phyloP scores from a whole-genome alignment of 2,888 invertebrate species.

The Acleris cristana region DNA sequence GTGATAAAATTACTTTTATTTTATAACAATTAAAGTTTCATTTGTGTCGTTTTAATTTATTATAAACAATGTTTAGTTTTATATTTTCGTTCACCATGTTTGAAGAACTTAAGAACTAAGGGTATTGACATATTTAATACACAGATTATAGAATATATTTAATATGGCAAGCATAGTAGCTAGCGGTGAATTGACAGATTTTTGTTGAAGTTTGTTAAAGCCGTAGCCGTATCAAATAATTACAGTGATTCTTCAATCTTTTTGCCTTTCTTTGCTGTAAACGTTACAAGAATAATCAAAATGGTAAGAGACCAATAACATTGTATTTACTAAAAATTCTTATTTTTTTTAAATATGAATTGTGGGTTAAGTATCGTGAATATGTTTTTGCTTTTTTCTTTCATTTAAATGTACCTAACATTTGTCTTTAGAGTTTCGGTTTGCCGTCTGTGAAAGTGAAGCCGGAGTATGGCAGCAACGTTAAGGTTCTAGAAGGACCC shows the following conservation, averaged over 20 bases:
- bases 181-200: slow-evolving; percentile 23
- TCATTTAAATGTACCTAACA: neutral
- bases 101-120: too few species aligned
- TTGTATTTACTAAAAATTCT: too few species aligned
- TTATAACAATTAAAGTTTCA: too few species aligned
- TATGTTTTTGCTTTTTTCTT: neutral
- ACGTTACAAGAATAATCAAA: neutral
- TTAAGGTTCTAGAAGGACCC: slow-evolving; percentile 78
- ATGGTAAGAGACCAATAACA: slow-evolving; percentile 5
- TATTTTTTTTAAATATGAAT: too few species aligned
- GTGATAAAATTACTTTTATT: too few species aligned
- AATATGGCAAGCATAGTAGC: neutral
- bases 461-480: slow-evolving; percentile 71
- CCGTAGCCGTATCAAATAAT: neutral
- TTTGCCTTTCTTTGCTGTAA: neutral
- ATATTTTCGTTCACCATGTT: too few species aligned
- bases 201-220: neutral
- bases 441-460: slow-evolving; percentile 85
- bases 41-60: too few species aligned
- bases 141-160: neutral
- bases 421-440: slow-evolving; percentile 85
- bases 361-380: neutral
- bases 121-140: too few species aligned
- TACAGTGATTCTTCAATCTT: neutral
- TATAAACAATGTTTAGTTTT: too few species aligned